Conservation (phyloP, 2,113 vertebrate genomes). For the Elachura formosa region DNA sequence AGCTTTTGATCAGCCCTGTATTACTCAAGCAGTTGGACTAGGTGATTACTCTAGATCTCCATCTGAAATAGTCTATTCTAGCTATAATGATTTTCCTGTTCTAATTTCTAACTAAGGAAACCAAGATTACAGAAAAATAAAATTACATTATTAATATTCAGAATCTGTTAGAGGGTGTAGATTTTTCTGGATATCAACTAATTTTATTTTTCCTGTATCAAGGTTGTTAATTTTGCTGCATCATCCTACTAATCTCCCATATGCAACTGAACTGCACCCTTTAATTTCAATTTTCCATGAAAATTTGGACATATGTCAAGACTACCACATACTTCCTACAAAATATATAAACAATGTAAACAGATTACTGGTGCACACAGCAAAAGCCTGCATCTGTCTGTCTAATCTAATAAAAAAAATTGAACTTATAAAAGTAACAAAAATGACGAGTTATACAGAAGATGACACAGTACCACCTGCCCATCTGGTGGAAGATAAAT, state of each 20-base stretch:
- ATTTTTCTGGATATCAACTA: not conserved
- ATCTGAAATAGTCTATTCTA: not conserved
- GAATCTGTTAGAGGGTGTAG: not conserved
- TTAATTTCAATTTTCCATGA: not conserved
- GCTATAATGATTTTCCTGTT: not conserved
- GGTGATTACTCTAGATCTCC: not conserved
- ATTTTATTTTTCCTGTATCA: not conserved
- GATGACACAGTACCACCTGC: not conserved
- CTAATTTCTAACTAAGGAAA: not conserved
- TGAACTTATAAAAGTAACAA: not conserved
- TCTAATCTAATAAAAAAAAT: not conserved
- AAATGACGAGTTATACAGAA: not conserved
- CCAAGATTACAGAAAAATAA: not conserved
- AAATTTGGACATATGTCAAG: not conserved
- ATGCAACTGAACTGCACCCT: not conserved
- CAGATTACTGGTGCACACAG: not conserved
- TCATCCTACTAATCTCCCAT: not conserved
- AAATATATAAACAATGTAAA: not conserved
- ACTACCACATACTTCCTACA: not conserved
- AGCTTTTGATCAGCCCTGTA: not conserved
- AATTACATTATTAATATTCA: not conserved
- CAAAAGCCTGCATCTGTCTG: not conserved
- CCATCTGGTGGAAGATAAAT: not conserved
- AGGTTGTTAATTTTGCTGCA: not conserved
- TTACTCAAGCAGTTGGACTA: not conserved